Evolutionary conservation across 2,113 vertebrate genomes (phyloP).

Genomic region (Tyto alba): DNA sequence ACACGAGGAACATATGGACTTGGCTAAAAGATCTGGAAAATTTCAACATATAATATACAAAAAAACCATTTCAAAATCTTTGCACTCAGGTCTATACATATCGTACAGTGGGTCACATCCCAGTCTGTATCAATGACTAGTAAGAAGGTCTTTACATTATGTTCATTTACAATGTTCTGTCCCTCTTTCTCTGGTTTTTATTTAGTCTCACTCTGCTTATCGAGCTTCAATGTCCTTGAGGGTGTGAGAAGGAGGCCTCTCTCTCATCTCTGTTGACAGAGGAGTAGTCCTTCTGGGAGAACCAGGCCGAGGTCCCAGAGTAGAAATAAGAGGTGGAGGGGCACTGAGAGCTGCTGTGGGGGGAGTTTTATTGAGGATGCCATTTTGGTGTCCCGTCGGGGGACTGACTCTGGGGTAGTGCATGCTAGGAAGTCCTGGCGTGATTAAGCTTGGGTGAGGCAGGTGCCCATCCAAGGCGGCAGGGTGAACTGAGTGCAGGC

Average conservation of each 20-base stretch:
- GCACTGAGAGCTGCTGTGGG: constrained; percentile 93
- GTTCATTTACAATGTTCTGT: neutral
- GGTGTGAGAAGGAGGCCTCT: constrained; percentile 86
- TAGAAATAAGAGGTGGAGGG: constrained; percentile 92
- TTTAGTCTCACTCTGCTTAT: constrained; percentile 63
- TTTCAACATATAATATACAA: constrained; percentile 80
- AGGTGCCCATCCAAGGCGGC: constrained; percentile 88
- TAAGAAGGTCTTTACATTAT: constrained; percentile 20
- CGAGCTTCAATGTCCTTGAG: constrained; percentile 98
- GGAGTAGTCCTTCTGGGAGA: constrained; percentile 96
- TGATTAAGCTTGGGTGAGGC: constrained; percentile 83
- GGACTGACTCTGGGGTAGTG: constrained; percentile 94
- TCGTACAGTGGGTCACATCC: constrained; percentile 61
- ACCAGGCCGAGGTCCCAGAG: constrained; percentile 83
- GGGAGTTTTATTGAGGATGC: constrained; percentile 91
- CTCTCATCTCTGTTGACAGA: constrained; percentile 88
- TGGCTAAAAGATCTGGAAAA: constrained; percentile 80
- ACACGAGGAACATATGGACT: constrained; percentile 71
- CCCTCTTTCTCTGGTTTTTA: neutral
- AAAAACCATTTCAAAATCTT: constrained; percentile 76
- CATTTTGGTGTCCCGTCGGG: constrained; percentile 85
- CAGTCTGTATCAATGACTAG: constrained; percentile 37
- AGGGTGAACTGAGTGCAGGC: constrained; percentile 88
- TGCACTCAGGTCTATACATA: constrained; percentile 75
- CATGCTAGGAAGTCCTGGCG: constrained; percentile 91